phyloP scores from a whole-genome alignment of 2,113 vertebrate genomes.

The Leucopternis melanops region DNA sequence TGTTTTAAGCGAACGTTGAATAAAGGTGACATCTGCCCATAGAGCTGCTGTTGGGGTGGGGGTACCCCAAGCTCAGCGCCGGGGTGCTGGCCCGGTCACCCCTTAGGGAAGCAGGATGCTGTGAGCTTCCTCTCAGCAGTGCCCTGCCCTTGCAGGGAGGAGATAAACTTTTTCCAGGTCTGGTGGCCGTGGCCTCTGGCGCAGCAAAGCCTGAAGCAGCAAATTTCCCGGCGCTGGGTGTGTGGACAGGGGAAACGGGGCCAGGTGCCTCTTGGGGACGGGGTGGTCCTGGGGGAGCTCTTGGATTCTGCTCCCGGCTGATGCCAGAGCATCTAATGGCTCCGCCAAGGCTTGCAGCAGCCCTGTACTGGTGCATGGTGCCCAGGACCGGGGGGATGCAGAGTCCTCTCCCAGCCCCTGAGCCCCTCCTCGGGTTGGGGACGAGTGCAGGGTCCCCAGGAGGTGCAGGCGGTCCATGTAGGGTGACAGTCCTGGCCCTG shows the following conservation, averaged over 20 bases:
- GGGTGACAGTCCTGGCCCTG: not conserved
- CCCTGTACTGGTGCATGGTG: rapidly evolving
- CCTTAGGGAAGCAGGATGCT: not conserved
- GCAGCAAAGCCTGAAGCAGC: not conserved
- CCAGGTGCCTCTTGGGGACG: rapidly evolving
- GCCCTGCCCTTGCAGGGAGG: not conserved
- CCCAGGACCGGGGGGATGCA: no score
- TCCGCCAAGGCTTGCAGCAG: not conserved
- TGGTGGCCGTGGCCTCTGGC: not conserved
- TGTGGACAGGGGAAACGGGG: rapidly evolving
- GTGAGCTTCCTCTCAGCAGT: not conserved
- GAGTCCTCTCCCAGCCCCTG: rapidly evolving
- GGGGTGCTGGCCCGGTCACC: rapidly evolving
- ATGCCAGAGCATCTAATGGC: not conserved
- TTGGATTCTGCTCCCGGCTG: not conserved
- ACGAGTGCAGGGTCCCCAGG: rapidly evolving
- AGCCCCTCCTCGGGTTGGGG: not conserved
- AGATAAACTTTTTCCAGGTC: not conserved
- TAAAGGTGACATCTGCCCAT: slow-evolving; percentile 3
- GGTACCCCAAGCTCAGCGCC: rapidly evolving
- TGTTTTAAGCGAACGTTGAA: not conserved
- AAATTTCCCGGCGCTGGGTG: rapidly evolving
- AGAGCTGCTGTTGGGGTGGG: not conserved
- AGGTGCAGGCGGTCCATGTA: not conserved
- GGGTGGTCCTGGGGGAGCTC: not conserved